Percentiles rank a stretch among this genome's conserved stretches.
phyloP scores from a whole-genome alignment of 2,797 vertebrate genomes.

The Brachyalestes nurse region DNA sequence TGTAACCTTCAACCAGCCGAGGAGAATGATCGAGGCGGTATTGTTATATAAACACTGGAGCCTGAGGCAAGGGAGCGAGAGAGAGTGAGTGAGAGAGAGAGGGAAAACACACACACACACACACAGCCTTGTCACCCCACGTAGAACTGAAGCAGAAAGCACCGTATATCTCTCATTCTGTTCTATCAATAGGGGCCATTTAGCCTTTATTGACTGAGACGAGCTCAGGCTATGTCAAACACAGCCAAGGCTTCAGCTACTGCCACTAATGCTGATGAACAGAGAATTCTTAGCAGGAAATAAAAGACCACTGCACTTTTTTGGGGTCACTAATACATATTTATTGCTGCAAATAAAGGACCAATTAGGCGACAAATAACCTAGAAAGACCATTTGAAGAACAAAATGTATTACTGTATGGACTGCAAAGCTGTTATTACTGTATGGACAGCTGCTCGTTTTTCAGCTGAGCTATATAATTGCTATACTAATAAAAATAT shows the following conservation, averaged over 20 bases:
- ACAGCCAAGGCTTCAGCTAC: conserved; percentile 10
- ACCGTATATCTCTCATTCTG: conserved; percentile 23
- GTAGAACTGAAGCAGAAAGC: conserved; percentile 17
- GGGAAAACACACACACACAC: not conserved
- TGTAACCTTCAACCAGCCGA: conserved; percentile 94
- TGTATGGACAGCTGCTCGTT: not conserved
- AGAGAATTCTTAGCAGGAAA: not conserved
- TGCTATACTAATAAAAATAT: too few relatives aligned
- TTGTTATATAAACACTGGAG: conserved; percentile 93
- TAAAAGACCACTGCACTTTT: conserved; percentile 4
- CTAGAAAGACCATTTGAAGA: not conserved
- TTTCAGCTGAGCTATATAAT: too few relatives aligned
- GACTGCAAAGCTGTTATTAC: conserved; percentile 1
- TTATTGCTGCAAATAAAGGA: not conserved
- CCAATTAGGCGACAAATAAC: not conserved
- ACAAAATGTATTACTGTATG: not conserved
- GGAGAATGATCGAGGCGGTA: conserved; percentile 84
- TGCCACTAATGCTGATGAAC: conserved; percentile 16
- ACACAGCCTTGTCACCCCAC: conserved; percentile 36
- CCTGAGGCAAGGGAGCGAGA: conserved; percentile 81
- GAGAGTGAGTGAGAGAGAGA: conserved; percentile 72
- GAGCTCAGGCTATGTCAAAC: conserved; percentile 15
- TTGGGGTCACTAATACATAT: not conserved
- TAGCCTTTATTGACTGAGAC: conserved; percentile 22
- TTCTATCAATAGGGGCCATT: conserved; percentile 32